Evolutionary conservation across 2,888 invertebrate species (phyloP), one percentile per base, ranked within the genome.

Genomic region (Mesorhabditis belari): DNA sequence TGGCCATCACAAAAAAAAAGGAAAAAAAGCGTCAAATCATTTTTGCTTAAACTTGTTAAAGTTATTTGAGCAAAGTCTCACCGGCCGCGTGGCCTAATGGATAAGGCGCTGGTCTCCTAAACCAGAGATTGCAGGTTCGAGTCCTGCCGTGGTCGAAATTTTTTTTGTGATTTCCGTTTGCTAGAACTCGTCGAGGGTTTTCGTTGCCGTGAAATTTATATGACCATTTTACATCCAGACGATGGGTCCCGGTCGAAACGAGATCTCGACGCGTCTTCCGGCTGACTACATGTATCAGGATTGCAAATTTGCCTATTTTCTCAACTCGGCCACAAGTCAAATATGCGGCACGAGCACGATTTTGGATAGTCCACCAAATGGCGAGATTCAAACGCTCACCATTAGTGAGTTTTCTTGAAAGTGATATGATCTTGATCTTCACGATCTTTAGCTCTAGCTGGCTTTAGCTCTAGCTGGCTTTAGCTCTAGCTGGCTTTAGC

Each of bases 231-330:
- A 57, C 61, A 29, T 49, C 44, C 54, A 54, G 59, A 58, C 51
- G 17, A 63, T 59, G 26, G 67, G 66, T 12, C 17, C 52, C 19
- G 53, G 63, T 12, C 65, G 59, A 44, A 67, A 66, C 55, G 72
- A 72, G 0, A 53, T 77, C 6, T 64, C 66, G 24, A 66, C 69
- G 1, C 50, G 63, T 26, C 55, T 73, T 19, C 73, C 73, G 3
- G 68, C 76, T 4, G 76, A 76, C 55, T 62, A 74, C 65, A 77
- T 77, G 75, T 73, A 76, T 24, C 67, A 73, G 24, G 64, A 67
- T 27, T 77, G 77, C 61, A 63, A 65, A 21, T 74, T 71, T 62
- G 63, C 74, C 5, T 77, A 71, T 59, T 49, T 49, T 35, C 25
- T 3, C 24, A 44, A 3, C 19, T 2, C 35, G 50, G 28, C 21